Evolutionary conservation across 2,888 invertebrate species (phyloP), one percentile per base, ranked within the genome.

Genomic region (Philereme vetulata): DNA sequence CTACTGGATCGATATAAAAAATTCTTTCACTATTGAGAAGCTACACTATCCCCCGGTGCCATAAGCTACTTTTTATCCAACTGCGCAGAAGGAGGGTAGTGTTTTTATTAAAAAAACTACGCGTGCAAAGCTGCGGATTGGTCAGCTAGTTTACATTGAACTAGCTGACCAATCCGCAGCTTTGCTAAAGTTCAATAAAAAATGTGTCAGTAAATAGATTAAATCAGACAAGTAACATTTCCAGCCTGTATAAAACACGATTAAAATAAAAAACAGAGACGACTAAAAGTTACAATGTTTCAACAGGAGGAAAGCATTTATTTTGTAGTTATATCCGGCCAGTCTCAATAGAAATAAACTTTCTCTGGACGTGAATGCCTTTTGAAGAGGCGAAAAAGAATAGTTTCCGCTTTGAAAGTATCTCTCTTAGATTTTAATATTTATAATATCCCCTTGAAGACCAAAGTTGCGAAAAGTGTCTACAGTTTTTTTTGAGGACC

Each of bases 401-500:
- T 81, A 78, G 82, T 81, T 82, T 81, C 78, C 78, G 76, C 77
- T 79, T 77, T 80, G 66, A 74, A 75, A 82, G 77, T 80, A 77
- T 80, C 79, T 77, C 76, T 77, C 77, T 82, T 81, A 81, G 76
- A 84, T 84, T 86, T 84, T 84, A 84, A 85, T 85, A 84, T 86
- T 87, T 85, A 86, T 85, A 84, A 86, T 85, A 84, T 81, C 78
- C 77, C 78, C 82, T 83, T 82, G 80, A 85, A 78, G 77, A 76
- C 74, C 76, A 70, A 83, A 89, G 82, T 89, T 86, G 76, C 70
- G 73, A 69, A 74, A 85, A 85, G 79, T 81, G 80, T 80, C 78
- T 75, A 73, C 81, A 74, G 71, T 82, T 86, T 86, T 86, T 71
- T 87, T 84, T 72, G 72, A 71, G 71, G 79, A 80, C 80, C 84